Evolutionary conservation across 2,888 invertebrate genomes (phyloP), one percentile per base, ranked within the genome.

Genomic region (Phlogophora meticulosa): DNA sequence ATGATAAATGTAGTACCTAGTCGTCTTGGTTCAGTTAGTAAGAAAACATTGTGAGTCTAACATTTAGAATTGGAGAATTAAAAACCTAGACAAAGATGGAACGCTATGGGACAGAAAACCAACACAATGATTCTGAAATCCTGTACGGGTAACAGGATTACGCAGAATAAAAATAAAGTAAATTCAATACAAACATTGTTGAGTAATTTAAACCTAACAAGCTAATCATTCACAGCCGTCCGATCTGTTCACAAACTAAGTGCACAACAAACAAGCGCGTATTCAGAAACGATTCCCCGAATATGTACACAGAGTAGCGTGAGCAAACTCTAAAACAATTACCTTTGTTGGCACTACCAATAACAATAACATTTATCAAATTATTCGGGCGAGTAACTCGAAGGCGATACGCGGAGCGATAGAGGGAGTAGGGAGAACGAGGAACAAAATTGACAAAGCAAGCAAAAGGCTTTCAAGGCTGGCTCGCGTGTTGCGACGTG

Each of bases 401-500:
- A 76, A 84, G 80, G 84, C 88, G 88, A 88, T 88, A 88, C 84
- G 81, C 69, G 64, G 77, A 78, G 81, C n/a, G n/a, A n/a, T n/a
- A n/a, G 84, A 83, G 80, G 82, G 82, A 58, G 64, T 81, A 59
- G 59, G 15, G 72, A 38, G 63, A 51, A 22, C 65, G 76, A 71
- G 75, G 74, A 89, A 87, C 85, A 80, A 90, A 92, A 93, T 93
- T 93, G 93, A 94, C 93, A 93, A 92, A 91, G 92, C 90, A 93
- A 93, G 94, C 93, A 93, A 90, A 94, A 94, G 91, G 92, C 93
- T 94, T 93, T 93, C 92, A 92, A 89, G 91, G 87, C 77, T 72
- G 87, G 90, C 87, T 94, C 89, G 95, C 95, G 95, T 95, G 95
- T 90, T 91, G 90, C 90, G 89, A 92, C 90, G 94, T 95, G 94